Conservation (phyloP, 2,797 vertebrate species). For the Manis pentadactyla region DNA sequence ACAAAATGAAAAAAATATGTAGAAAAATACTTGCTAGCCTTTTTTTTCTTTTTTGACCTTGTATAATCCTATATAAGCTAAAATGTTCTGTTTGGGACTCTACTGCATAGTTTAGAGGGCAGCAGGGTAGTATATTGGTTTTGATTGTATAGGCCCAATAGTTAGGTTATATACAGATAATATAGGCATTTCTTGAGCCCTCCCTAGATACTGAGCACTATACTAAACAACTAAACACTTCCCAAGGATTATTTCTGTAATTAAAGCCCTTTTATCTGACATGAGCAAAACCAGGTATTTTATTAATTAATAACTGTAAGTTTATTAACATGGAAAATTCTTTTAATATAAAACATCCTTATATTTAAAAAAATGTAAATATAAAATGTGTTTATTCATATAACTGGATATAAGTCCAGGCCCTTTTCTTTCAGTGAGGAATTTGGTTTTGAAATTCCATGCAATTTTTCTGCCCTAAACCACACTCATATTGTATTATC, state of each 20-base stretch:
- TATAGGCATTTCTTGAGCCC: neutral
- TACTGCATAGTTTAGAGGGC: neutral
- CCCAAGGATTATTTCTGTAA: neutral
- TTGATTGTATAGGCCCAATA: neutral
- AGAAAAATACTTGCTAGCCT: neutral
- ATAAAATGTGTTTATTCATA: neutral
- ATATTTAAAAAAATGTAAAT: neutral
- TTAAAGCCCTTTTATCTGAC: slow-evolving; percentile 22
- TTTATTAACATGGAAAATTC: neutral
- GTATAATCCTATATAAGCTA: neutral
- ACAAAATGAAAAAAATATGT: neutral
- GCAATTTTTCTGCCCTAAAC: neutral
- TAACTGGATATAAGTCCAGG: neutral
- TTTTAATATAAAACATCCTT: neutral
- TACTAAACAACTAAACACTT: neutral
- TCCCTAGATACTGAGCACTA: neutral
- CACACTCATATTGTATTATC: neutral
- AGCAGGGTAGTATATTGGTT: neutral
- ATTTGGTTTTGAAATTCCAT: neutral
- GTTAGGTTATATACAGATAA: neutral
- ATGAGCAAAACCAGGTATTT: neutral
- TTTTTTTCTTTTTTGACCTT: neutral
- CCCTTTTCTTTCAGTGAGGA: neutral
- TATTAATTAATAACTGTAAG: neutral
- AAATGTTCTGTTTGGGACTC: neutral